These are phyloP conservation scores for Verasper variegatus DNA, from an alignment of 2,113 vertebrate genomes.

Conservation along the genomic window DNA sequence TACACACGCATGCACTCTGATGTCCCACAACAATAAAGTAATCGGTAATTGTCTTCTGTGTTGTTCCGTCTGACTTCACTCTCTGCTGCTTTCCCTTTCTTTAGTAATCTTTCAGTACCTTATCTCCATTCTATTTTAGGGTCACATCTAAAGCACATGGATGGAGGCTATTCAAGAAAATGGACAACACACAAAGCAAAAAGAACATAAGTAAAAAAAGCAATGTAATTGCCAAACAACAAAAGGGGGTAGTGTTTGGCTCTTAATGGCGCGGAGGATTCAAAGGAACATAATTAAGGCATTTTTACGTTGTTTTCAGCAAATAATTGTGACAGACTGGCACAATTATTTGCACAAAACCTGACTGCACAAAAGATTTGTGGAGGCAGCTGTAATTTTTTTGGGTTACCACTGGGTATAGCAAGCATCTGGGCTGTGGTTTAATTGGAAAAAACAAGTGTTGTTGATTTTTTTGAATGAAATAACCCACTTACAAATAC, in stretches of 20 bases:
- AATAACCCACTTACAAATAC: conserved; percentile 9
- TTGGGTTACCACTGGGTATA: conserved; percentile 1
- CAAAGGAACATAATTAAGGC: conserved; percentile 56
- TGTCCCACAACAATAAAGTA: conserved; percentile 52
- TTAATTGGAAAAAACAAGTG: conserved; percentile 25
- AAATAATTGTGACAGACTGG: conserved; percentile 49
- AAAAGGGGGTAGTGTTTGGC: conserved; percentile 53
- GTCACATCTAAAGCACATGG: conserved; percentile 27
- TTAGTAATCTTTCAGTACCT: conserved; percentile 16
- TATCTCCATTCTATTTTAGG: conserved; percentile 39
- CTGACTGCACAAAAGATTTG: conserved; percentile 38
- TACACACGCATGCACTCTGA: conserved; percentile 48
- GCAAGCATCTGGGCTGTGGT: conserved; percentile 13
- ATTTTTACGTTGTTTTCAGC: conserved; percentile 50
- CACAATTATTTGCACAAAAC: no score
- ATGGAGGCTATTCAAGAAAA: conserved; percentile 46
- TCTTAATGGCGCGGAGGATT: conserved; percentile 41
- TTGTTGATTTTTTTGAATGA: not conserved
- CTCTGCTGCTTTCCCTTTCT: conserved; percentile 19
- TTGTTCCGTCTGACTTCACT: conserved; percentile 30
- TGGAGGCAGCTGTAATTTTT: conserved; percentile 10
- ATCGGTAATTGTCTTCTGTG: conserved; percentile 48
- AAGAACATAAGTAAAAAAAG: conserved; percentile 36
- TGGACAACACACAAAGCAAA: conserved; percentile 30
- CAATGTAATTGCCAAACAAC: conserved; percentile 52